A percentile compares a stretch with the other conserved stretches of the same genome.
These are phyloP conservation scores for Mizuhopecten yessoensis DNA, from an alignment of 1,140 invertebrate species.

Conservation along the genomic window DNA sequence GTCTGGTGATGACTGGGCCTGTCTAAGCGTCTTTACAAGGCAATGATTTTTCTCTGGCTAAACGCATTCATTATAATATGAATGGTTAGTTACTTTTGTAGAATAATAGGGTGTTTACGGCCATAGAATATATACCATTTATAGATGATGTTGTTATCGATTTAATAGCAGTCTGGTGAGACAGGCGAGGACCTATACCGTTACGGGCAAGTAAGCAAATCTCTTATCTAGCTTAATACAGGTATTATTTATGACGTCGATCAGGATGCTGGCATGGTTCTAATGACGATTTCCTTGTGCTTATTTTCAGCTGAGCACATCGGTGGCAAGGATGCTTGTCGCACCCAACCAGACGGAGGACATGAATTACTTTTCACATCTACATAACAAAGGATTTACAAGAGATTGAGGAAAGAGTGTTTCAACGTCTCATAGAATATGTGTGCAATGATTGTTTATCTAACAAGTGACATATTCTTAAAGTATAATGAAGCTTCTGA, in stretches of 20 bases:
- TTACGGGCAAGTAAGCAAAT: not conserved
- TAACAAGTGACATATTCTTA: not conserved
- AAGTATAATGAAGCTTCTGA: not conserved
- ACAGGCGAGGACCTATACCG: not conserved
- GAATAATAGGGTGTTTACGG: not conserved
- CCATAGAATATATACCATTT: not conserved
- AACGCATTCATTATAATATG: not conserved
- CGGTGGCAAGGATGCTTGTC: not conserved
- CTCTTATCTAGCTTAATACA: not conserved
- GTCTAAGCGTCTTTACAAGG: no score
- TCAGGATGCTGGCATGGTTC: not conserved
- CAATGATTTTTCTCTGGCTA: not conserved
- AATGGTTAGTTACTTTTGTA: not conserved
- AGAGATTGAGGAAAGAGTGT: not conserved
- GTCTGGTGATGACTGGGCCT: no score
- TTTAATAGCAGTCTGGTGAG: not conserved
- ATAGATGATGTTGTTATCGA: slow-evolving; percentile 5
- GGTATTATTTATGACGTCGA: not conserved
- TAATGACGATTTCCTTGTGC: not conserved
- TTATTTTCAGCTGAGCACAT: not conserved
- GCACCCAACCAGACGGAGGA: not conserved
- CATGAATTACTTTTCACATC: not conserved
- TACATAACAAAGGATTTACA: not conserved
- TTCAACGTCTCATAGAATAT: not conserved
- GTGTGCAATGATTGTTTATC: not conserved